These are phyloP conservation scores for Penaeus monodon DNA, from an alignment of 2,888 invertebrate species.

Conservation along the genomic window DNA sequence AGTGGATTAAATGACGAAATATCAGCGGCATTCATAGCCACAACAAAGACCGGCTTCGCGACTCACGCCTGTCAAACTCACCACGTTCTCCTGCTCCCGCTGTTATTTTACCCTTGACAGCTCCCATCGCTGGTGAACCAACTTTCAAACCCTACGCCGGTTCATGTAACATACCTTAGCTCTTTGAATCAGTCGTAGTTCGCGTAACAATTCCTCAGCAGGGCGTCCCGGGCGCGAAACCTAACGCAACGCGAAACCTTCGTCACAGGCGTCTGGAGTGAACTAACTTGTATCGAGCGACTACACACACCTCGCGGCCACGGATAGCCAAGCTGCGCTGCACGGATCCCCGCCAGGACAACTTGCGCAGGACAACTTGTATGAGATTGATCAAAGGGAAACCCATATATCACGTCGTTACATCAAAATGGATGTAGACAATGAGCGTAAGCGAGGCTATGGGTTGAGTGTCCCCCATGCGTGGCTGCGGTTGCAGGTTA, in stretches of 20 bases:
- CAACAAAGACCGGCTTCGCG: conserved; percentile 46
- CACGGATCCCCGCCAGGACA: conserved; percentile 17
- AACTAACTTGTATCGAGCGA: conserved; percentile 40
- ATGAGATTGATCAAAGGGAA: too few species aligned
- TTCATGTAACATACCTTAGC: conserved; percentile 9
- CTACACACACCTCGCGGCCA: conserved; percentile 13
- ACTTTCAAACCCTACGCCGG: not conserved
- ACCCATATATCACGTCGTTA: too few species aligned
- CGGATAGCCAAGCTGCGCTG: conserved; percentile 31
- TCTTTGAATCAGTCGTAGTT: conserved; percentile 18
- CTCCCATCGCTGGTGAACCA: not conserved
- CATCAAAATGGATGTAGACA: too few species aligned
- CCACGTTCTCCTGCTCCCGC: conserved; percentile 23
- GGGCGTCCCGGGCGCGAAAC: not conserved
- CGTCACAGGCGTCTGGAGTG: conserved; percentile 31
- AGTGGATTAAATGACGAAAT: too few species aligned
- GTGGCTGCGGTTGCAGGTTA: too few species aligned
- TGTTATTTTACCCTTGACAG: not conserved
- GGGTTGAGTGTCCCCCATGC: too few species aligned
- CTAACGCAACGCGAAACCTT: not conserved
- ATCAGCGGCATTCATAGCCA: not conserved
- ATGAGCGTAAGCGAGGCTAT: too few species aligned
- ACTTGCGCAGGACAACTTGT: not conserved
- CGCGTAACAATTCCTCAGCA: not conserved
- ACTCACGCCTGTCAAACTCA: conserved; percentile 48